Conservation (phyloP, 92 coral and sea anemone species). For the Porites evermanni region DNA sequence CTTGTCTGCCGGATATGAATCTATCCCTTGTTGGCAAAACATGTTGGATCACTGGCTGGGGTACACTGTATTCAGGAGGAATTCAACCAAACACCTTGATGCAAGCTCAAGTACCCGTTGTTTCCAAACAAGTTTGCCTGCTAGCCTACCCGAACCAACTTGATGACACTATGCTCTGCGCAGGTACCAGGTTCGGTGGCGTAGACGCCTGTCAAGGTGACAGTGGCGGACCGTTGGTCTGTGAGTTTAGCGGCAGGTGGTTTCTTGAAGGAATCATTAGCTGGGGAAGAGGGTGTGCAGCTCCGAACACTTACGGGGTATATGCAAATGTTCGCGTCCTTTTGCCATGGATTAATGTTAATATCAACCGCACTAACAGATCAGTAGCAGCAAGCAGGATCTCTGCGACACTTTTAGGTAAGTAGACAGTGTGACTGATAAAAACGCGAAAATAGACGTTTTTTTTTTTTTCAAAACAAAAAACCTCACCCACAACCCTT, state of each 20-base stretch:
- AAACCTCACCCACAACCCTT: no score
- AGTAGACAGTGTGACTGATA: no score
- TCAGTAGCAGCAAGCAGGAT: not conserved
- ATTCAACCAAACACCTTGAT: not conserved
- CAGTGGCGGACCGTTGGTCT: constrained; percentile 23
- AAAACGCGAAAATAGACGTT: no score
- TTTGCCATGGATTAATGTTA: not conserved
- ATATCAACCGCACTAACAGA: not conserved
- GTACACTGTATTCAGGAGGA: not conserved
- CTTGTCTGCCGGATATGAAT: constrained; percentile 3
- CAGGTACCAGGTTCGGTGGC: constrained; percentile 4
- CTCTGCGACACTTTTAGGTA: no score
- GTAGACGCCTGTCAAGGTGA: constrained; percentile 30
- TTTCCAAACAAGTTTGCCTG: constrained; percentile 1
- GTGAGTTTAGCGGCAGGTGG: constrained; percentile 15
- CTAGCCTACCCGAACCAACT: not conserved
- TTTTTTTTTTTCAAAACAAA: no score
- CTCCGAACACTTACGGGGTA: constrained; percentile 3
- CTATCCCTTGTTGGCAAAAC: not conserved
- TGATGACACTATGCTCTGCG: constrained; percentile 17
- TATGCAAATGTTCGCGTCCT: constrained; percentile 11
- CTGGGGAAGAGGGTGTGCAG: constrained; percentile 28
- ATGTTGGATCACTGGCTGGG: constrained; percentile 27
- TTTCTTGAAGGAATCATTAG: constrained; percentile 13
- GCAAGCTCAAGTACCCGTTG: constrained; percentile 1